phyloP scores from a whole-genome alignment of 2,113 vertebrate genomes.

The Dascyllus trimaculatus region DNA sequence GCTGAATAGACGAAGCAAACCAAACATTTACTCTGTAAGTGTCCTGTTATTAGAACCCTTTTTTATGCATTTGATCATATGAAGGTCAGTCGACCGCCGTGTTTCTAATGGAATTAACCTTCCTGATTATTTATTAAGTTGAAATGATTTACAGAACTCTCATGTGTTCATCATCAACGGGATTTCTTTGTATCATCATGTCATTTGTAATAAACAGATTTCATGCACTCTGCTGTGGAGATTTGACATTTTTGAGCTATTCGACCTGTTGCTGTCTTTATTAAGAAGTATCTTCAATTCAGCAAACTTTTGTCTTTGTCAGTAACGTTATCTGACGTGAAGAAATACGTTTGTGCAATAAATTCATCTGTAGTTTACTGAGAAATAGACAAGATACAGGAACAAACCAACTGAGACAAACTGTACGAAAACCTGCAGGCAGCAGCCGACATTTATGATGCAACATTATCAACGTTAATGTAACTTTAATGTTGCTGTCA shows the following conservation, averaged over 20 bases:
- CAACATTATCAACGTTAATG: too few species aligned
- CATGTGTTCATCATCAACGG: conserved; percentile 35
- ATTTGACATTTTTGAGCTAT: not conserved
- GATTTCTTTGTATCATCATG: conserved; percentile 59
- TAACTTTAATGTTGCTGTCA: too few species aligned
- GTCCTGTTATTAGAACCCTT: not conserved
- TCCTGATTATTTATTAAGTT: conserved; percentile 30
- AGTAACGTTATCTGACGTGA: too few species aligned
- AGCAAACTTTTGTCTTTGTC: too few species aligned
- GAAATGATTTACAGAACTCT: conserved; percentile 15
- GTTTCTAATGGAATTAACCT: conserved; percentile 5
- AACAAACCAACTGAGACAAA: too few species aligned
- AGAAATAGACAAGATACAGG: too few species aligned
- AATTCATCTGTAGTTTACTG: too few species aligned
- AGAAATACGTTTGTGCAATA: too few species aligned
- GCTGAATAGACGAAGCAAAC: not conserved
- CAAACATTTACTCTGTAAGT: not conserved
- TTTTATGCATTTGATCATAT: conserved; percentile 23
- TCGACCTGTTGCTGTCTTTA: not conserved
- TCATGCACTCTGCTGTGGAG: conserved; percentile 53
- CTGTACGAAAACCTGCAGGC: too few species aligned
- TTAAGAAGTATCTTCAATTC: too few species aligned
- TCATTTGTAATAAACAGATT: conserved; percentile 81
- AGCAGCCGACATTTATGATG: too few species aligned
- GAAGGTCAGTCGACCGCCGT: not conserved